Evolutionary conservation across 2,888 invertebrate genomes (phyloP).

Genomic region (Nycteola revayana): DNA sequence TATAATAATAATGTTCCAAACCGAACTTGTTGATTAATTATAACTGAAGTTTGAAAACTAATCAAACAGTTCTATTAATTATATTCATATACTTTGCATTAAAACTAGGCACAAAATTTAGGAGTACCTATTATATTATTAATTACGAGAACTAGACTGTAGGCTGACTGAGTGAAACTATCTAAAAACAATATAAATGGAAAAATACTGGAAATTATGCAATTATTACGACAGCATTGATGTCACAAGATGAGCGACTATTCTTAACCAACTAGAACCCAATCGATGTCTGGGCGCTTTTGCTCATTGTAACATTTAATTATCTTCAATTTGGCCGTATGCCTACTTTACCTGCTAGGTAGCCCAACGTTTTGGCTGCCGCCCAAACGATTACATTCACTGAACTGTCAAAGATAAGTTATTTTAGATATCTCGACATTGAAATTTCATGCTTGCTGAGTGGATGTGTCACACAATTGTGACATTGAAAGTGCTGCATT

Average conservation of each 20-base stretch:
- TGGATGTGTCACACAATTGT: conserved; percentile 47
- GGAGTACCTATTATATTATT: too few relatives aligned
- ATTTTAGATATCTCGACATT: conserved; percentile 77
- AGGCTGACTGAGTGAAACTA: too few relatives aligned
- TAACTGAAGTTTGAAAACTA: too few relatives aligned
- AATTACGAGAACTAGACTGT: too few relatives aligned
- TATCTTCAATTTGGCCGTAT: conserved; percentile 74
- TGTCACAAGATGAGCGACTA: conserved; percentile 39
- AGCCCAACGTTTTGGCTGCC: conserved; percentile 58
- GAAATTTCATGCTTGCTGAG: conserved; percentile 51
- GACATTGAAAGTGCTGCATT: conserved; percentile 46
- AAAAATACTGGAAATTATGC: too few relatives aligned
- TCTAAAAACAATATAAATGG: too few relatives aligned
- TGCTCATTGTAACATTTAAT: conserved; percentile 77
- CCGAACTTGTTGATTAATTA: too few relatives aligned
- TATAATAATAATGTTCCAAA: too few relatives aligned
- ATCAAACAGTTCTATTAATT: too few relatives aligned
- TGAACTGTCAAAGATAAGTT: conserved; percentile 80
- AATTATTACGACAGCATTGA: conserved; percentile 11
- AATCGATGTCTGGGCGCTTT: conserved; percentile 63
- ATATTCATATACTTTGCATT: too few relatives aligned
- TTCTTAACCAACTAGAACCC: conserved; percentile 42
- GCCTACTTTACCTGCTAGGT: conserved; percentile 78
- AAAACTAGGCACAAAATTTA: too few relatives aligned
- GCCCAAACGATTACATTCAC: conserved; percentile 76